Conservation (phyloP, 2,113 vertebrate genomes). For the Otus sunia region DNA sequence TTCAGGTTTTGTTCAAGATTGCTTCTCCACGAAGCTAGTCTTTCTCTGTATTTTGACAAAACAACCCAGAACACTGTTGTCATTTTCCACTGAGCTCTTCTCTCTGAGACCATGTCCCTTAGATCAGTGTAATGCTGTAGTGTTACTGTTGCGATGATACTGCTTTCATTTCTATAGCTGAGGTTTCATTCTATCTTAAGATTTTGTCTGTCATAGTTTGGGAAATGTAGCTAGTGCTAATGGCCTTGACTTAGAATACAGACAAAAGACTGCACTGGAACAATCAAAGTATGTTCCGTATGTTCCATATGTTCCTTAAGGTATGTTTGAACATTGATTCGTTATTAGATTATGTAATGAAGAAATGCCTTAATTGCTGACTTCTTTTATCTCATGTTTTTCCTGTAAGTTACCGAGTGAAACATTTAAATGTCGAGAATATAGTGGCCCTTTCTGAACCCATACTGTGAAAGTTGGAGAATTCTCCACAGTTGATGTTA, state of each 20-base stretch:
- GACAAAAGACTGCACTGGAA: background rate
- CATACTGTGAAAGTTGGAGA: background rate
- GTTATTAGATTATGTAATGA: background rate
- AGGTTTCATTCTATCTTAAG: background rate
- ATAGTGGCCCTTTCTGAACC: background rate
- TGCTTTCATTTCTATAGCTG: background rate
- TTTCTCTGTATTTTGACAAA: background rate
- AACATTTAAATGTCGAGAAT: background rate
- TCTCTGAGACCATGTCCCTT: background rate
- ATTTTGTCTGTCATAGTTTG: background rate
- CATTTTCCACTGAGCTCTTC: background rate
- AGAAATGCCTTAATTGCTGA: background rate
- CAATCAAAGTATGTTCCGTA: background rate
- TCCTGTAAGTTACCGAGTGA: background rate
- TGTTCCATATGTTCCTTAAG: background rate
- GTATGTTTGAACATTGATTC: background rate
- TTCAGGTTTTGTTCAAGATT: background rate
- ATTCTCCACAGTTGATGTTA: background rate
- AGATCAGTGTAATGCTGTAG: background rate
- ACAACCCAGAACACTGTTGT: background rate
- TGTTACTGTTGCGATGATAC: background rate
- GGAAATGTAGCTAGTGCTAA: background rate
- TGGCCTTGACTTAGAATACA: background rate
- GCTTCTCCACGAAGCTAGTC: background rate
- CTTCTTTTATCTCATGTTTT: background rate